Conservation (phyloP, 2,113 vertebrate genomes). For the Eudyptes chrysolophus region DNA sequence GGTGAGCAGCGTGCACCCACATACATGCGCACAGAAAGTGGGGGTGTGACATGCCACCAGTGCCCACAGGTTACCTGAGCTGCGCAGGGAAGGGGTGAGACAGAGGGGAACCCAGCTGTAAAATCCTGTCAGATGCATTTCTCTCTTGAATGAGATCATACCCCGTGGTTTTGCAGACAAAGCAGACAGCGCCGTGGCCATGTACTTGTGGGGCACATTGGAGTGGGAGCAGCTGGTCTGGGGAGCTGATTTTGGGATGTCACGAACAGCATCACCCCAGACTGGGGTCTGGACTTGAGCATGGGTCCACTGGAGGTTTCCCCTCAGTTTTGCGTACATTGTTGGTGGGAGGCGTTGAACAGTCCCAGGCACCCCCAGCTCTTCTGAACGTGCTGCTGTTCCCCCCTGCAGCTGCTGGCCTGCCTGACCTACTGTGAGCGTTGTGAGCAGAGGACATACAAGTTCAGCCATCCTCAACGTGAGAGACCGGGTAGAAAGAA, state of each 20-base stretch:
- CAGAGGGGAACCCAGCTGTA: background rate
- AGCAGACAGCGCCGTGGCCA: fast-evolving
- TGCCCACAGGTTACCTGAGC: background rate
- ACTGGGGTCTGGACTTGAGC: background rate
- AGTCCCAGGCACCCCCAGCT: background rate
- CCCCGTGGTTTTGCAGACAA: background rate
- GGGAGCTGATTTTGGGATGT: background rate
- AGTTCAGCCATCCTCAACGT: background rate
- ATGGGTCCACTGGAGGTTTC: background rate
- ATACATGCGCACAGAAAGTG: fast-evolving
- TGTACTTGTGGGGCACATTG: fast-evolving
- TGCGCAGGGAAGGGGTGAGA: background rate
- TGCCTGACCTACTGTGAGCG: background rate
- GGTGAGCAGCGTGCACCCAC: background rate
- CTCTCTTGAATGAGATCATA: background rate
- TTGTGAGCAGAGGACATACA: background rate
- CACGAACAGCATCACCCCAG: background rate
- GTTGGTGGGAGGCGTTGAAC: background rate
- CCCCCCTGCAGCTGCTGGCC: background rate
- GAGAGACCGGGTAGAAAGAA: background rate
- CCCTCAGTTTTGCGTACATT: background rate
- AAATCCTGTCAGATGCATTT: background rate
- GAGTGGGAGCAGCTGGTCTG: background rate
- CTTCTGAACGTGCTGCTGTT: background rate
- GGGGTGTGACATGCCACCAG: background rate